phyloP scores from a whole-genome alignment of 2,797 vertebrate species.

The Centroberyx gerrardi region DNA sequence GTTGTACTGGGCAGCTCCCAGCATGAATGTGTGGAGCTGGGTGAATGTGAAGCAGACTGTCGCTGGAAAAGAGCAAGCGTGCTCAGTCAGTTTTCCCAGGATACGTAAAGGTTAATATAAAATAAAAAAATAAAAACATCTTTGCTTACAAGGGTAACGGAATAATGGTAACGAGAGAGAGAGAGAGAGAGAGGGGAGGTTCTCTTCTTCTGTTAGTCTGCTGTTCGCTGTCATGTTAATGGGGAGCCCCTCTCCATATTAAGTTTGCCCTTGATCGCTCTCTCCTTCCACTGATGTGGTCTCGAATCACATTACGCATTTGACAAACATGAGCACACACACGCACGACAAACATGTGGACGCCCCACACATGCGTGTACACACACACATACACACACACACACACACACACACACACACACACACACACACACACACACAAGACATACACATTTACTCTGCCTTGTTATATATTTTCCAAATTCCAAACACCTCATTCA shows the following conservation, averaged over 20 bases:
- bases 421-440: neutral
- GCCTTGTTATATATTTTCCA: slow-evolving; percentile 37
- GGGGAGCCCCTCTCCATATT: slow-evolving; percentile 69
- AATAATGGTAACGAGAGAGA: slow-evolving; percentile 8
- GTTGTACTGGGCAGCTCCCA: slow-evolving; percentile 1
- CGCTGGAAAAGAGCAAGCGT: no score
- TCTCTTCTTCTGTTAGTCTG: slow-evolving; percentile 35
- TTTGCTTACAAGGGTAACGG: neutral
- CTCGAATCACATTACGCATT: slow-evolving; percentile 70
- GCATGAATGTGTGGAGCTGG: no score
- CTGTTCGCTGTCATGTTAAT: slow-evolving; percentile 65
- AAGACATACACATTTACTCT: neutral
- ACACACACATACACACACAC: slow-evolving; percentile 3
- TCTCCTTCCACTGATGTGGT: slow-evolving; percentile 59
- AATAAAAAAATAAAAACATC: neutral
- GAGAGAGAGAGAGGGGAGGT: slow-evolving; percentile 8
- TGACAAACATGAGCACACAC: slow-evolving; percentile 10
- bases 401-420: slow-evolving; percentile 4
- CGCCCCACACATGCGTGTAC: neutral
- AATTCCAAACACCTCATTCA: slow-evolving; percentile 39
- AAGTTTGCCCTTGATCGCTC: slow-evolving; percentile 76
- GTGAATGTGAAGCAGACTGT: no score
- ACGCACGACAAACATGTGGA: neutral
- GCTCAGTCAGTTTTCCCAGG: no score
- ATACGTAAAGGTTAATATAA: no score